Percentiles rank a stretch among this genome's conserved stretches.
Conservation (phyloP, 2,888 invertebrate genomes). For the Conchocele bisecta region DNA sequence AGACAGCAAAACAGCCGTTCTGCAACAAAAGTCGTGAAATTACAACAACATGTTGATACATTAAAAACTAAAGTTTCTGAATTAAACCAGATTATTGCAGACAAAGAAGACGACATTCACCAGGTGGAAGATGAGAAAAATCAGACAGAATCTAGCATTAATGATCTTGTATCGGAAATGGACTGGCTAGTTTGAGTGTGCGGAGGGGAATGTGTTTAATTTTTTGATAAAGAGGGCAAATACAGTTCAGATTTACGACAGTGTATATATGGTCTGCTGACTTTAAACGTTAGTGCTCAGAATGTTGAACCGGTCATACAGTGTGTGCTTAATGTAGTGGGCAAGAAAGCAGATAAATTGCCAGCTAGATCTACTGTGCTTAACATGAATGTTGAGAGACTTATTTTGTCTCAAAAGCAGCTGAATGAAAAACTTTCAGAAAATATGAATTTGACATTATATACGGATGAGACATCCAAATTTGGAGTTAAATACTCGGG, state of each 20-base stretch:
- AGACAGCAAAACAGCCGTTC: too few relatives aligned
- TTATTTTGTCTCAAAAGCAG: conserved; percentile 34
- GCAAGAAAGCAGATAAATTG: conserved; percentile 16
- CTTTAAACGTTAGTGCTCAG: conserved; percentile 13
- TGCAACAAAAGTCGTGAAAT: too few relatives aligned
- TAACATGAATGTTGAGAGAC: conserved; percentile 35
- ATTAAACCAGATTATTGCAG: too few relatives aligned
- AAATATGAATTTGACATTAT: conserved; percentile 15
- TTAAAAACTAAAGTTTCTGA: too few relatives aligned
- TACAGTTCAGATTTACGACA: conserved; percentile 20
- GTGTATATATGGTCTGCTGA: conserved; percentile 23
- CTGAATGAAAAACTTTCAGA: conserved; percentile 19
- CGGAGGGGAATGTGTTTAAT: too few relatives aligned
- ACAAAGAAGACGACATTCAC: too few relatives aligned
- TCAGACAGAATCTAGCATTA: too few relatives aligned
- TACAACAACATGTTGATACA: too few relatives aligned
- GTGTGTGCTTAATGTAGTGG: conserved; percentile 26
- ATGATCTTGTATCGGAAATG: too few relatives aligned
- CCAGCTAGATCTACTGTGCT: conserved; percentile 31
- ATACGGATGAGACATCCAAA: conserved; percentile 43
- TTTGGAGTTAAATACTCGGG: conserved; percentile 35
- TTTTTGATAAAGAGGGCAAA: neutral
- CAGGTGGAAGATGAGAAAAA: too few relatives aligned
- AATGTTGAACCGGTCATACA: conserved; percentile 21
- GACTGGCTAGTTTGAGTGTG: too few relatives aligned